Evolutionary conservation across 2,113 vertebrate species (phyloP), one percentile per base, ranked within the genome.

Genomic region (Aythya baeri): DNA sequence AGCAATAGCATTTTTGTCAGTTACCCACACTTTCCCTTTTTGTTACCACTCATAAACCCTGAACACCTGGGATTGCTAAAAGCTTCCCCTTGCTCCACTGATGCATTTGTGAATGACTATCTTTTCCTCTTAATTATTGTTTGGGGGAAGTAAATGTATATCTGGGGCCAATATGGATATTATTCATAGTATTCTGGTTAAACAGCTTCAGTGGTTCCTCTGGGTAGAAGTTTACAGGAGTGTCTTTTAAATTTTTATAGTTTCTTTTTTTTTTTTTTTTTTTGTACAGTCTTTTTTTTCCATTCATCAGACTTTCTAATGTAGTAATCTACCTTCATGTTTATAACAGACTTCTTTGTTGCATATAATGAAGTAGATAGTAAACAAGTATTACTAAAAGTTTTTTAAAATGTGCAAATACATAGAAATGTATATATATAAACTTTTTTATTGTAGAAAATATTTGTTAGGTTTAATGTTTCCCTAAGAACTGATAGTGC

Each of bases 121-220:
- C 85, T 94, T 88, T 86, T 84, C 86, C 38, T 79, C 61, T 41
- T 95, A 94, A 90, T 93, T 94, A 90, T 92, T 61, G 75, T 86
- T 96, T 91, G 58, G 82, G 62, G 88, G 63, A 91, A 91, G 68
- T 89, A 96, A 93, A 91, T 94, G 46, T 78, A 46, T 96, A 83
- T 80, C 93, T 91, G 87, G 89, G 86, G n/a, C 89, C 66, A 91
- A 59, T 86, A 65, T 41, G 41, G 84, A 76, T 75, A 95, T 93
- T 81, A 76, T 86, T 97, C 77, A 88, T 54, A 93, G 83, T 87
- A 76, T 13, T 96, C 92, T 78, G 31, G 85, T 87, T 88, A 88
- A 93, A 93, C 38, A 88, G 18, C 38, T 95, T 87, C 77, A 89
- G 62, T 50, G 20, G 11, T 38, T 89, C 77, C 67, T 86, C 58